phyloP scores from a whole-genome alignment of 2,888 invertebrate genomes.

The Eilema griseolum region DNA sequence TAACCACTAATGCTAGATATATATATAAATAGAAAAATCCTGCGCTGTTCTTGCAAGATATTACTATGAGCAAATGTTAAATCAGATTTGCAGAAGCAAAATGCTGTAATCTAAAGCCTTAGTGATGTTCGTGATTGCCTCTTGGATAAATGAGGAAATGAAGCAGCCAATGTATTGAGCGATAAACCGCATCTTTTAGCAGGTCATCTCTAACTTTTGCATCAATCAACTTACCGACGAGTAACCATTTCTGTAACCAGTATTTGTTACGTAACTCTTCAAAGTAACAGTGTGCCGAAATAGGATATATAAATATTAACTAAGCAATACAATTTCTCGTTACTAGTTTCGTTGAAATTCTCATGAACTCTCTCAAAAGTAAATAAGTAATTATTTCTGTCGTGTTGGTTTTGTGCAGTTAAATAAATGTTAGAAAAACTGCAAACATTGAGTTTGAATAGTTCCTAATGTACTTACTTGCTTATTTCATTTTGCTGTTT shows the following conservation, averaged over 20 bases:
- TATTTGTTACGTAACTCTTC: slow-evolving; percentile 7
- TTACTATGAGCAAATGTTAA: too few relatives aligned
- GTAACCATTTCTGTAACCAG: neutral
- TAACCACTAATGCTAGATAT: too few relatives aligned
- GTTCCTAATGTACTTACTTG: slow-evolving; percentile 5
- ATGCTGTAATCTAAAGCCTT: too few relatives aligned
- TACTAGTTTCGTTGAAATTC: neutral
- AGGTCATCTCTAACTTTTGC: neutral
- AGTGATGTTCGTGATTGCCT: too few relatives aligned
- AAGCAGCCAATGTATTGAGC: neutral
- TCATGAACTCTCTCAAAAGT: neutral
- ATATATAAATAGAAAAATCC: too few relatives aligned
- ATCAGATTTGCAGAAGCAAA: too few relatives aligned
- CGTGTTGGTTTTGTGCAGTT: slow-evolving; percentile 8
- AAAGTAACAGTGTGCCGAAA: neutral
- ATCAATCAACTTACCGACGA: neutral
- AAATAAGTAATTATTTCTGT: slow-evolving; percentile 10
- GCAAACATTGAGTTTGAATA: neutral
- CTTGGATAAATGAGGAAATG: neutral
- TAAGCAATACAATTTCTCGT: neutral
- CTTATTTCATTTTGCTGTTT: neutral
- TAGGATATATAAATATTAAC: neutral
- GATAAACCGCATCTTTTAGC: too few relatives aligned
- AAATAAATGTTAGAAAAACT: slow-evolving; percentile 10
- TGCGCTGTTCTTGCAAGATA: too few relatives aligned